Percentiles rank a stretch among this genome's conserved stretches.
phyloP scores from a whole-genome alignment of 2,888 invertebrate genomes.

The Oligia strigilis region DNA sequence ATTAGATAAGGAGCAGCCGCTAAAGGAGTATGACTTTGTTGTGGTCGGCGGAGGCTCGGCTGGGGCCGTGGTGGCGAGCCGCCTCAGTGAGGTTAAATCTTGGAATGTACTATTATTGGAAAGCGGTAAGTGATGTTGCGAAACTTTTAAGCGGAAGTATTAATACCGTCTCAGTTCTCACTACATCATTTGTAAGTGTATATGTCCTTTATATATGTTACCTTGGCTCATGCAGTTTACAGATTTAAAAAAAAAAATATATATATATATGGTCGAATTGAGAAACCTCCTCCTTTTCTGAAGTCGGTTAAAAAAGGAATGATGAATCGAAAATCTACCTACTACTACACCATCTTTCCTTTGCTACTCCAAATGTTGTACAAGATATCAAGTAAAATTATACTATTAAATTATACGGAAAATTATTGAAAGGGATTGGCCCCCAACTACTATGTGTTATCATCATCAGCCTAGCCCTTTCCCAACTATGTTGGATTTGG shows the following conservation, averaged over 20 bases:
- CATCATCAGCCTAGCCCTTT: not conserved
- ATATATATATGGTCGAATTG: too few species aligned
- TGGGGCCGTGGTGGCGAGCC: constrained; percentile 96
- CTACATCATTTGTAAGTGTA: not conserved
- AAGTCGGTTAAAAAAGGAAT: not conserved
- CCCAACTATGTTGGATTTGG: not conserved
- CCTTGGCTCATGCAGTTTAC: not conserved
- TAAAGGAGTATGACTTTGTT: constrained; percentile 96
- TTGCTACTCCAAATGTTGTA: not conserved
- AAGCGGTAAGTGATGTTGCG: constrained; percentile 87
- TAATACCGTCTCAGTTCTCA: not conserved
- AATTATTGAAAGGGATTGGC: not conserved
- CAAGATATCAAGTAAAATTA: not conserved
- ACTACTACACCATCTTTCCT: not conserved
- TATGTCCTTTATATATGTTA: not conserved
- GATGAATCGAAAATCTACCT: not conserved
- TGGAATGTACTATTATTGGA: constrained; percentile 95
- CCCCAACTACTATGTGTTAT: not conserved
- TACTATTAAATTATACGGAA: not conserved
- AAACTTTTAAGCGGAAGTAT: constrained; percentile 4
- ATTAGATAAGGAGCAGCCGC: constrained; percentile 92
- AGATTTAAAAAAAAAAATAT: not conserved
- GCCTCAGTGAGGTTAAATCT: constrained; percentile 93
- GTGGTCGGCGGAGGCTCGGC: constrained; percentile 97
- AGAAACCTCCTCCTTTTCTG: too few species aligned